A percentile compares a stretch with the other conserved stretches of the same genome.
These are phyloP conservation scores for Hydriomena furcata DNA, from an alignment of 2,888 invertebrate species.

Conservation along the genomic window DNA sequence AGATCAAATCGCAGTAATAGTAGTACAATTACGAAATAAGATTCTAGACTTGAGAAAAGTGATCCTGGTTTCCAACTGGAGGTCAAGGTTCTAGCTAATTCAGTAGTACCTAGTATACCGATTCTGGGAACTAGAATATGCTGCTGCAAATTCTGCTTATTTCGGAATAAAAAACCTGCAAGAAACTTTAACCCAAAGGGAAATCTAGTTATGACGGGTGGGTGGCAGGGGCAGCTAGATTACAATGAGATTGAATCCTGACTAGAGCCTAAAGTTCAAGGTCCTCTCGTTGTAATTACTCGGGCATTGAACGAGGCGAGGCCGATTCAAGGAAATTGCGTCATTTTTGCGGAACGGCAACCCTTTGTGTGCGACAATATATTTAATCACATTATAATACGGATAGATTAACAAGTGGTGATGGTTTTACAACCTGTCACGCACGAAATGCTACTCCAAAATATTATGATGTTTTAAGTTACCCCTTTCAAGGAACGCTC, in stretches of 20 bases:
- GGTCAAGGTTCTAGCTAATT: not conserved
- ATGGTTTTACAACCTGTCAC: too few species aligned
- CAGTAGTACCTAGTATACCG: too few species aligned
- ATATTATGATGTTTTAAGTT: too few species aligned
- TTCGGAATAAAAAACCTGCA: not conserved
- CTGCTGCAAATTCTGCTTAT: not conserved
- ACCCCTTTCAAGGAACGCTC: too few species aligned
- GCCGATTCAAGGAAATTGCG: not conserved
- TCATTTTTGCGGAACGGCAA: not conserved
- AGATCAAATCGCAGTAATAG: too few species aligned
- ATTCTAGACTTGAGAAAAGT: too few species aligned
- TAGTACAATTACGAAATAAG: too few species aligned
- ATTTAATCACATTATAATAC: not conserved
- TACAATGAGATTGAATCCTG: constrained; percentile 2
- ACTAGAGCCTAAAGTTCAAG: constrained; percentile 9
- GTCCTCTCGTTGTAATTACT: constrained; percentile 2
- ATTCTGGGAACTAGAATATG: too few species aligned
- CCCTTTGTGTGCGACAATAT: constrained; percentile 1
- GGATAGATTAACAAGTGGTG: too few species aligned
- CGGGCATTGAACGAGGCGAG: constrained; percentile 8
- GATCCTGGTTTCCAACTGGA: too few species aligned
- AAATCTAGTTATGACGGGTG: not conserved
- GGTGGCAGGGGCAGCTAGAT: not conserved
- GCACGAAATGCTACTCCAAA: too few species aligned
- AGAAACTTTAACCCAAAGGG: not conserved